Evolutionary conservation across 2,113 vertebrate species (phyloP).

Genomic region (Acrocephalus arundinaceus): DNA sequence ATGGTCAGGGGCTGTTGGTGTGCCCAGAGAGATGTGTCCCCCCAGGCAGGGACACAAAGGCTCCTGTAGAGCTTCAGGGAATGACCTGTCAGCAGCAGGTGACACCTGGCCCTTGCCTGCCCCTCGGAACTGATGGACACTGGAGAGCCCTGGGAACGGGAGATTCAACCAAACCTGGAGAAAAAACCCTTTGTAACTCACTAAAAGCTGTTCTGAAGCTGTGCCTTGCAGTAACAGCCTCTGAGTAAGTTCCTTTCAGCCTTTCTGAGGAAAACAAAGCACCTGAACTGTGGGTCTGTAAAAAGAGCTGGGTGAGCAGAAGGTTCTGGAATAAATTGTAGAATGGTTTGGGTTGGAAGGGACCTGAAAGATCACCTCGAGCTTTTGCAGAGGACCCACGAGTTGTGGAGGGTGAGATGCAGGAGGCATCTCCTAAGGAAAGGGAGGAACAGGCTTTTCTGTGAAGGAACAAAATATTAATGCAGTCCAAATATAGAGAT

Average conservation of each 20-base stretch:
- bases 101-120: neutral
- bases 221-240: neutral
- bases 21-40: neutral
- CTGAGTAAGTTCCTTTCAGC: neutral
- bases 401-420: neutral
- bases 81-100: neutral
- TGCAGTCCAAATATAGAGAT: constrained; percentile 19
- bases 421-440: neutral
- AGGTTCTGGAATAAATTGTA: neutral
- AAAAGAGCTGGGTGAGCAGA: neutral
- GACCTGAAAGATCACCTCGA: neutral
- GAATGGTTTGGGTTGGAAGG: neutral
- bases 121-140: neutral
- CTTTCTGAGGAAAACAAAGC: neutral
- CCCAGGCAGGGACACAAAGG: neutral
- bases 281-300: neutral
- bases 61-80: neutral
- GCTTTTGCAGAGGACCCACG: neutral
- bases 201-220: neutral
- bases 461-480: neutral
- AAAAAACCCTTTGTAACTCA: neutral
- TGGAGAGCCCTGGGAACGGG: neutral
- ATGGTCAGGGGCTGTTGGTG: neutral
- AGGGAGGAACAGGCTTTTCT: neutral
- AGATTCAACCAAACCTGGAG: neutral